Conservation (phyloP, 2,797 vertebrate species). For the Astyanax mexicanus region DNA sequence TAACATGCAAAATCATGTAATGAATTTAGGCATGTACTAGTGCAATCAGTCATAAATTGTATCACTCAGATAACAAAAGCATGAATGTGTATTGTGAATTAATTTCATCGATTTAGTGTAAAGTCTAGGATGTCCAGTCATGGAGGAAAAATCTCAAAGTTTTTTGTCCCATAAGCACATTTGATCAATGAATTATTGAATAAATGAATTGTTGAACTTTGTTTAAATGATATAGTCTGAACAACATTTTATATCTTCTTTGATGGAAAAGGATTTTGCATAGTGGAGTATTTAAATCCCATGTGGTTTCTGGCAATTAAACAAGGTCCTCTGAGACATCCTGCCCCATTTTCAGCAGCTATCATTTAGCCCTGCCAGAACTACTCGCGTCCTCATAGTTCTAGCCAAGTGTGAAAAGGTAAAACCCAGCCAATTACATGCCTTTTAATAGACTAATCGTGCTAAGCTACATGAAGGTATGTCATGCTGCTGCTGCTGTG, state of each 20-base stretch:
- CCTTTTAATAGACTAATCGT: slow-evolving; percentile 6
- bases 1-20: too few species aligned
- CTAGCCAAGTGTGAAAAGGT: slow-evolving; percentile 27
- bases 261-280: slow-evolving; percentile 11
- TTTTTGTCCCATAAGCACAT: neutral
- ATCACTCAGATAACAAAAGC: neutral
- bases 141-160: neutral
- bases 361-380: slow-evolving; percentile 53
- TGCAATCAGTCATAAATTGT: neutral
- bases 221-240: neutral
- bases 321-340: slow-evolving; percentile 66
- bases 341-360: slow-evolving; percentile 70
- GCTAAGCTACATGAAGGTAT: slow-evolving; percentile 10
- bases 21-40: neutral
- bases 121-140: neutral
- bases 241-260: neutral
- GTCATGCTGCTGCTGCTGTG: slow-evolving; percentile 6
- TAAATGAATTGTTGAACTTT: neutral
- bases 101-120: neutral
- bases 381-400: slow-evolving; percentile 34
- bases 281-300: slow-evolving; percentile 73
- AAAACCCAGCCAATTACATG: slow-evolving; percentile 15
- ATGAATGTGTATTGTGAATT: too few species aligned
- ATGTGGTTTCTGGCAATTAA: slow-evolving; percentile 66
- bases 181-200: neutral